Base-by-base conservation (phyloP, 2,797 vertebrate genomes). In the Scleropages formosus region DNA sequence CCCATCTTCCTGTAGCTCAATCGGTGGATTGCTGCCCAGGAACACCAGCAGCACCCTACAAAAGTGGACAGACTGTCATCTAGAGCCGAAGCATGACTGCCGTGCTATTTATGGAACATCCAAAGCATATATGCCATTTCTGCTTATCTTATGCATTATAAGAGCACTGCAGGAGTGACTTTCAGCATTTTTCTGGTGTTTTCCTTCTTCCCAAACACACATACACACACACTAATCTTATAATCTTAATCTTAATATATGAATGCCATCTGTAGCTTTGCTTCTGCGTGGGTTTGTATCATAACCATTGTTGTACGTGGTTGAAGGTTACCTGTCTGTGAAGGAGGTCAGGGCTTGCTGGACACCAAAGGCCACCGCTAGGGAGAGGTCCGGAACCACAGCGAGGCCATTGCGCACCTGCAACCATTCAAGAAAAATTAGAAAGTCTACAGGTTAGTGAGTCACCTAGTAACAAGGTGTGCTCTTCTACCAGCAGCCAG, bases 321-420 rank as follows among this genome's bases (percentile, higher is more conserved):
- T 72, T 53, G 22, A 47, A 44, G 46, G 49, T 60, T 89, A 93
- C 92, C 90, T 83, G 71, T 83, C 80, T 53, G 4, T 77, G 22
- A 72, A 80, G 24, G 80, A 77, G 26, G 78, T n/a, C 18, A 80
- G 51, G 49, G 82, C 79, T 47, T 88, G 87, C 66, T 87, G 82
- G 76, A 87, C 53, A 27, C 84, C 81, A 77, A 84, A 85, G 44
- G 9, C 79, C 78, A 84, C 80, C n/a, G 86, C 89, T 76, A 80
- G 69, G 71, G 81, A 82, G 73, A 89, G 75, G 0, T 91, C 85
- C 60, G 44, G 73, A 65, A 93, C 90, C 80, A 89, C 66, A 0
- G 85, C 84, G 82, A 92, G 82, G 71, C 89, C 89, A 22, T 81
- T 92, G 80, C 86, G 65, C 73, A 94, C 83, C 93, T 94, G 82